Evolutionary conservation across 2,888 invertebrate genomes (phyloP).

Genomic region (Chironomus riparius): DNA sequence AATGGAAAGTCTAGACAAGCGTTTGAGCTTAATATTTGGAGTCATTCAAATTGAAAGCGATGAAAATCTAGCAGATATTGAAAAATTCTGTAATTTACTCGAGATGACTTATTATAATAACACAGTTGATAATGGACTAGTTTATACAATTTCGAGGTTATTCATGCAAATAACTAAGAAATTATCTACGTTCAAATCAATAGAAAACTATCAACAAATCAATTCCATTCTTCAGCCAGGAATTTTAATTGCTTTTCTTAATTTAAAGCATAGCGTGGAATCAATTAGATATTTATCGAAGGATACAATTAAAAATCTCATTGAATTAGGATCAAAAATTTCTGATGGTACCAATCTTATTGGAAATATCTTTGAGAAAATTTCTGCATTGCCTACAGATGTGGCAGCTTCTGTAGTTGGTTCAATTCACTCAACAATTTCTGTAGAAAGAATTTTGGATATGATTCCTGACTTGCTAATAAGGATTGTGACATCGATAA

Average conservation of each 20-base stretch:
- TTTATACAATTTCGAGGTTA: conserved; percentile 30
- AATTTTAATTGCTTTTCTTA: conserved; percentile 45
- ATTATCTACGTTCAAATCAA: not conserved
- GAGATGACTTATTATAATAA: conserved; percentile 30
- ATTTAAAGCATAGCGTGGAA: conserved; percentile 54
- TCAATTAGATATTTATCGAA: conserved; percentile 53
- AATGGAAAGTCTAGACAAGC: conserved; percentile 23
- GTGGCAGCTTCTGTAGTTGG: not conserved
- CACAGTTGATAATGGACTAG: not conserved
- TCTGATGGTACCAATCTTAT: conserved; percentile 29
- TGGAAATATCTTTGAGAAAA: conserved; percentile 37
- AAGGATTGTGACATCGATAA: not conserved
- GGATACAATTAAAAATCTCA: conserved; percentile 44
- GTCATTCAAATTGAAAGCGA: conserved; percentile 32
- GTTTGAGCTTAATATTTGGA: conserved; percentile 35
- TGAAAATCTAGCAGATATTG: conserved; percentile 17
- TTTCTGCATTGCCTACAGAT: conserved; percentile 34
- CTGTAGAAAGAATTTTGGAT: not conserved
- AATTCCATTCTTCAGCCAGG: conserved; percentile 28
- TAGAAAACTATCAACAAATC: not conserved
- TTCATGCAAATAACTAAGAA: conserved; percentile 33
- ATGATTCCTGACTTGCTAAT: not conserved
- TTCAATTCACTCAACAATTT: not conserved
- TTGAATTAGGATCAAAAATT: conserved; percentile 37
- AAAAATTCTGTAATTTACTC: conserved; percentile 33